Evolutionary conservation across 2,797 vertebrate species (phyloP), one percentile per base, ranked within the genome.

Genomic region (Eutrigla gurnardus): DNA sequence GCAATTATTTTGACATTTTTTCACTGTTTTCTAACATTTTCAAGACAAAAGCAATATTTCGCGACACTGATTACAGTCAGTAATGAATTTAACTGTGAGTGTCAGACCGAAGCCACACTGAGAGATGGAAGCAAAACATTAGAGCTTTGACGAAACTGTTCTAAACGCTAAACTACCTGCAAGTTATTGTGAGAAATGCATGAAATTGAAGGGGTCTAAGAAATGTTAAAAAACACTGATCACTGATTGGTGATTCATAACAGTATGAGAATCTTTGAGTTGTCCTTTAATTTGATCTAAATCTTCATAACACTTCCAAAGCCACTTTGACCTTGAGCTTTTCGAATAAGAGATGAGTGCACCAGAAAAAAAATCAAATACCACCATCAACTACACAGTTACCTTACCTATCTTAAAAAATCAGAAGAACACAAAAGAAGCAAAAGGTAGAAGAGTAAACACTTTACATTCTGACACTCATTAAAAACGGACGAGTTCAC

Each of bases 381-480:
- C 71, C 80, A 78, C 72, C 10, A 69, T 79, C 75, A 65, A 47
- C 79, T 77, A 66, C 62, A 69, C 62, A 72, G 64, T 65, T 64
- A 76, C 63, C 4, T 36, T 59, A 70, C 60, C 65, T 79, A 60
- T 73, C 54, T 83, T 84, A 70, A 77, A 88, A 90, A 83, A 73
- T 73, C 80, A 73, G 72, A 18, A 4, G 17, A 67, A 77, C 79
- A 81, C 83, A 70, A 91, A 89, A 90, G 85, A 80, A 69, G 75
- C 70, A 55, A 78, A 89, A 85, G 83, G 79, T 64, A 80, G 85
- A 50, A 80, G 76, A 80, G 85, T 89, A 91, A 93, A 93, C 88
- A 91, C 88, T 92, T 89, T 88, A 90, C 87, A 86, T 91, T 78
- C 81, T 87, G 83, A 86, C 80, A 76, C 86, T 91, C 92, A 89